Evolutionary conservation across 2,797 vertebrate genomes (phyloP).

Genomic region (Moxostoma hubbsi): DNA sequence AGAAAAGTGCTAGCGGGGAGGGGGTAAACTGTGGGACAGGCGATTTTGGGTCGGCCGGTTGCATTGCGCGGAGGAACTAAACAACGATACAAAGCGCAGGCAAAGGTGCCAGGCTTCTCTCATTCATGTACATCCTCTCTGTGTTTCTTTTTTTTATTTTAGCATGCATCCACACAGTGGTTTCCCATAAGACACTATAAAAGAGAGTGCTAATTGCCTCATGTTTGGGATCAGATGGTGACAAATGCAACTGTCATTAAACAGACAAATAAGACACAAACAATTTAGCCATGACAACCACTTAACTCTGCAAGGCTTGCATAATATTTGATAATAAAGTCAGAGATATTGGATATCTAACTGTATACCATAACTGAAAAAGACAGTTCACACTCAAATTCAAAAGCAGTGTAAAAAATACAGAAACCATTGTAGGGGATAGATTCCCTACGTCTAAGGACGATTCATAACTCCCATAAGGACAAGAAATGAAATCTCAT

Average conservation of each 20-base stretch:
- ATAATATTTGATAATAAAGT: slow-evolving; percentile 19
- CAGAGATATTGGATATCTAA: background rate
- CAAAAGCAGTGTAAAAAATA: background rate
- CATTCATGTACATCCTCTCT: slow-evolving; percentile 60
- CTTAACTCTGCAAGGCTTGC: background rate
- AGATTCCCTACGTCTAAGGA: too few species aligned
- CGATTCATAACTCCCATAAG: background rate
- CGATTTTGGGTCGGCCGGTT: background rate
- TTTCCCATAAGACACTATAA: slow-evolving; percentile 33
- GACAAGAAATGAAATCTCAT: background rate
- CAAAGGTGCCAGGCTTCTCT: slow-evolving; percentile 75
- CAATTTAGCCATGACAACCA: slow-evolving; percentile 35
- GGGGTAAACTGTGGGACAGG: slow-evolving; percentile 6
- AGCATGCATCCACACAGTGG: slow-evolving; percentile 52
- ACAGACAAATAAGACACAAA: slow-evolving; percentile 44
- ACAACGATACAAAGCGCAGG: slow-evolving; percentile 80
- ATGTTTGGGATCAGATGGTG: slow-evolving; percentile 45
- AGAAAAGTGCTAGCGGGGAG: slow-evolving; percentile 66
- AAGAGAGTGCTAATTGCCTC: slow-evolving; percentile 68
- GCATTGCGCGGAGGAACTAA: slow-evolving; percentile 69
- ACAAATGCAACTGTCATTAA: slow-evolving; percentile 53
- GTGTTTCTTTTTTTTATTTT: slow-evolving; percentile 56
- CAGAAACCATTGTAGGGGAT: background rate
- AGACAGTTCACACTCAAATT: slow-evolving; percentile 1
- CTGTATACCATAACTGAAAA: slow-evolving; percentile 14